Percentiles rank a stretch among this genome's conserved stretches.
Conservation (phyloP, 2,888 invertebrate species). For the Heteropelma amictum region DNA sequence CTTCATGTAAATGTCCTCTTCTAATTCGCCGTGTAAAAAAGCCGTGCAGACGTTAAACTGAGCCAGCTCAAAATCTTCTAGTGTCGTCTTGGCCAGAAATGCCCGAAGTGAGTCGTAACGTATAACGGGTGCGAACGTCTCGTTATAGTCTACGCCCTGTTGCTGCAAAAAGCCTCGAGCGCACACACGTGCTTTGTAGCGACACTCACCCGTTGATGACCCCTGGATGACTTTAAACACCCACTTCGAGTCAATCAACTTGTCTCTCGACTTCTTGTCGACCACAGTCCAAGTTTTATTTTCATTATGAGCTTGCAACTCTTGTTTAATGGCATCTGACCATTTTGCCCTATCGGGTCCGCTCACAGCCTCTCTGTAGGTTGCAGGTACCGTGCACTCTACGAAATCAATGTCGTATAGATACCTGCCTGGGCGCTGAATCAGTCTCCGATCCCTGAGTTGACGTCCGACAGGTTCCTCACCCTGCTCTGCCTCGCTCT, state of each 20-base stretch:
- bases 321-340: slow-evolving; percentile 19
- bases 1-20: slow-evolving; percentile 17
- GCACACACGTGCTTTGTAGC: slow-evolving; percentile 55
- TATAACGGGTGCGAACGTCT: too few relatives aligned
- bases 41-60: slow-evolving; percentile 26
- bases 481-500: not conserved
- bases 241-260: slow-evolving; percentile 50
- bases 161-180: slow-evolving; percentile 40
- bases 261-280: not conserved
- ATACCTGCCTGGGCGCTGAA: slow-evolving; percentile 1
- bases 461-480: not conserved
- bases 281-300: slow-evolving; percentile 34
- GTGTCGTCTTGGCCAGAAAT: slow-evolving; percentile 4
- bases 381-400: slow-evolving; percentile 19
- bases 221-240: slow-evolving; percentile 53
- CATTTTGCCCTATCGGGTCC: slow-evolving; percentile 15
- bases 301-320: slow-evolving; percentile 22
- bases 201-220: slow-evolving; percentile 6
- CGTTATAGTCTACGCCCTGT: slow-evolving; percentile 44
- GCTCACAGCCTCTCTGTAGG: slow-evolving; percentile 22
- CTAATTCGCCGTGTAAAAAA: slow-evolving; percentile 25
- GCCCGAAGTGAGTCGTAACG: slow-evolving; percentile 46
- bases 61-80: slow-evolving; percentile 12
- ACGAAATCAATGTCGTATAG: slow-evolving; percentile 25
- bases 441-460: not conserved